Conservation (phyloP, 2,888 invertebrate species). For the Tachina fera region DNA sequence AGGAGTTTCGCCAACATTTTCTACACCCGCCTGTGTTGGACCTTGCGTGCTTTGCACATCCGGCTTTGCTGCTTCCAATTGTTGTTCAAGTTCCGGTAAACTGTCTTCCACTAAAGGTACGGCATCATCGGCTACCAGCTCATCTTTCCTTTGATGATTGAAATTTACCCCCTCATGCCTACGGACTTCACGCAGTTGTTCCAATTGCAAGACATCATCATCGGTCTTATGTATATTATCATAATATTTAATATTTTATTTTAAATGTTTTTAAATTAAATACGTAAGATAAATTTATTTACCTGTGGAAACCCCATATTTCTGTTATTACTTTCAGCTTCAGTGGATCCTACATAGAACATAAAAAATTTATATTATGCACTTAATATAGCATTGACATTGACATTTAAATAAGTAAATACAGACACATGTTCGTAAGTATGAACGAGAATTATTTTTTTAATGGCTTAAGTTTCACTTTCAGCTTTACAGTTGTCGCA, state of each 20-base stretch:
- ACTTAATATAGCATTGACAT: slow-evolving; percentile 14
- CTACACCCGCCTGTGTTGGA: slow-evolving; percentile 75
- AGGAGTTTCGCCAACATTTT: slow-evolving; percentile 71
- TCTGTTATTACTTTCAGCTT: slow-evolving; percentile 50
- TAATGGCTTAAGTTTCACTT: too few species aligned
- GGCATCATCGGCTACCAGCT: slow-evolving; percentile 71
- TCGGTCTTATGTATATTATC: slow-evolving; percentile 81
- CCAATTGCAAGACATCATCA: slow-evolving; percentile 84
- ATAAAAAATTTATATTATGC: slow-evolving; percentile 28
- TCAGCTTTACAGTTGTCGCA: too few species aligned
- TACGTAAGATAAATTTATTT: background rate
- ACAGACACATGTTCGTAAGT: slow-evolving; percentile 1
- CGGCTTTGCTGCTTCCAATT: slow-evolving; percentile 79
- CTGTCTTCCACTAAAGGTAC: slow-evolving; percentile 71
- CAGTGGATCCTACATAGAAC: slow-evolving; percentile 51
- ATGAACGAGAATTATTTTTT: too few species aligned
- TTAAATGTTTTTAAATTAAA: background rate
- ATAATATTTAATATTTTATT: slow-evolving; percentile 10
- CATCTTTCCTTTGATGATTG: slow-evolving; percentile 74
- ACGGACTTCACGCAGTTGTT: slow-evolving; percentile 83
- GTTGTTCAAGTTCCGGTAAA: slow-evolving; percentile 80
- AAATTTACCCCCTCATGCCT: slow-evolving; percentile 70
- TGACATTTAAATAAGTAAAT: slow-evolving; percentile 3
- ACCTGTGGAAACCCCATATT: slow-evolving; percentile 70
- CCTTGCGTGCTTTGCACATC: slow-evolving; percentile 73